Evolutionary conservation across 2,888 invertebrate genomes (phyloP).

Genomic region (Teleogryllus oceanicus): DNA sequence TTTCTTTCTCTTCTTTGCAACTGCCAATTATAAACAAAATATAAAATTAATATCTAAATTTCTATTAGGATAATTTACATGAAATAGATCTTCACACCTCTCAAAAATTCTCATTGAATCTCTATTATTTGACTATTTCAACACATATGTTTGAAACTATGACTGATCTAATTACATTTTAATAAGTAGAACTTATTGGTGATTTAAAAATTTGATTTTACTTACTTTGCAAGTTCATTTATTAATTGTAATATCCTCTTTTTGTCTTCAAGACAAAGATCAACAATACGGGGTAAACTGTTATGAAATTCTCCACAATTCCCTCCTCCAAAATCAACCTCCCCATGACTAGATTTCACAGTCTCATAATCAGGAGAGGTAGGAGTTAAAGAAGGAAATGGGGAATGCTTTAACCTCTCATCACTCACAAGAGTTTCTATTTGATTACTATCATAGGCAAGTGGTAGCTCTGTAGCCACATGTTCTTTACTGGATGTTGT

Average conservation of each 20-base stretch:
- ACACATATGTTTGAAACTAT: no score
- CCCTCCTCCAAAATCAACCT: neutral
- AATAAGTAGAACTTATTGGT: no score
- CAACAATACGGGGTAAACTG: neutral
- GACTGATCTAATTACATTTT: no score
- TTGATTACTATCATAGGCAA: neutral
- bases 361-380: neutral
- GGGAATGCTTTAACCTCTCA: neutral
- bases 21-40: neutral
- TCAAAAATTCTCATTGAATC: no score
- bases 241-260: conserved; percentile 21
- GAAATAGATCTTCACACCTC: no score
- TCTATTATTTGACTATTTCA: no score
- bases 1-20: conserved; percentile 24
- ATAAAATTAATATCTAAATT: neutral
- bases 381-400: neutral
- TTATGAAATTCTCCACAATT: conserved; percentile 5
- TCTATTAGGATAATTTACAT: no score
- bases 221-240: conserved; percentile 21
- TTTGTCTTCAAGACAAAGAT: conserved; percentile 20
- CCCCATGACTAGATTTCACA: neutral
- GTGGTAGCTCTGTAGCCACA: neutral
- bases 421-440: neutral
- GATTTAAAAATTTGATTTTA: neutral
- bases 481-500: neutral